Evolutionary conservation across 2,113 vertebrate genomes (phyloP).

Genomic region (Proteles cristata): DNA sequence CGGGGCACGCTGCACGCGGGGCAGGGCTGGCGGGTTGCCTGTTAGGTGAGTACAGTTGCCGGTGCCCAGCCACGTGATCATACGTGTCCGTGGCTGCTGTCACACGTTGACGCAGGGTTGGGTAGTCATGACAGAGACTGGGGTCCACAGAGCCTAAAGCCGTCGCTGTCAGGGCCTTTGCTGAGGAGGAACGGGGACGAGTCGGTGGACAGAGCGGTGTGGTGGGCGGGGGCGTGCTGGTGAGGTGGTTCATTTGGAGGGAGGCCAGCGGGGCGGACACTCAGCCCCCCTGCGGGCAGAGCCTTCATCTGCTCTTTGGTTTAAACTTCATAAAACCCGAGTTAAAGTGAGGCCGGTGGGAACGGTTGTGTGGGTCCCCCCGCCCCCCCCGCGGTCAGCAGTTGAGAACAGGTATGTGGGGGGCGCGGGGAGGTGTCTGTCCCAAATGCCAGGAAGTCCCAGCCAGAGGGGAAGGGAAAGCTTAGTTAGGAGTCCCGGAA

Average conservation of each 20-base stretch:
- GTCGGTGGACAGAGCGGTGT: rapidly evolving
- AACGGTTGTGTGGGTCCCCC: rapidly evolving
- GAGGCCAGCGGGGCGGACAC: background rate
- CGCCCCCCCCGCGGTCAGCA: too few species aligned
- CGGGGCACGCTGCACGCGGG: rapidly evolving
- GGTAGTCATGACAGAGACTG: rapidly evolving
- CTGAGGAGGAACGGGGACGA: rapidly evolving
- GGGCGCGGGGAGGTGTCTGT: background rate
- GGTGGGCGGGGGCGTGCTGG: background rate
- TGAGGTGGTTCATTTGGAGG: background rate
- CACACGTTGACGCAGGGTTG: background rate
- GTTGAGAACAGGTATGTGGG: background rate
- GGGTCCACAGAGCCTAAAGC: background rate
- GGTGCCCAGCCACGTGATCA: background rate
- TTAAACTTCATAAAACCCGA: background rate
- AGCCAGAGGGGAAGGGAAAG: background rate
- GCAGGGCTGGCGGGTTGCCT: background rate
- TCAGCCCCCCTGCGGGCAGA: rapidly evolving
- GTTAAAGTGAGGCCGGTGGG: background rate
- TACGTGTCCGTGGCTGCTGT: background rate
- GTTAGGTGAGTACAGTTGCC: rapidly evolving
- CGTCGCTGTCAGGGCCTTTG: background rate
- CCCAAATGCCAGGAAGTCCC: background rate
- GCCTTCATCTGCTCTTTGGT: background rate
- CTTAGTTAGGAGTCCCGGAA: rapidly evolving